These are phyloP conservation scores for Stylophora pistillata DNA, from an alignment of 64 coral and sea anemone species.

Conservation along the genomic window DNA sequence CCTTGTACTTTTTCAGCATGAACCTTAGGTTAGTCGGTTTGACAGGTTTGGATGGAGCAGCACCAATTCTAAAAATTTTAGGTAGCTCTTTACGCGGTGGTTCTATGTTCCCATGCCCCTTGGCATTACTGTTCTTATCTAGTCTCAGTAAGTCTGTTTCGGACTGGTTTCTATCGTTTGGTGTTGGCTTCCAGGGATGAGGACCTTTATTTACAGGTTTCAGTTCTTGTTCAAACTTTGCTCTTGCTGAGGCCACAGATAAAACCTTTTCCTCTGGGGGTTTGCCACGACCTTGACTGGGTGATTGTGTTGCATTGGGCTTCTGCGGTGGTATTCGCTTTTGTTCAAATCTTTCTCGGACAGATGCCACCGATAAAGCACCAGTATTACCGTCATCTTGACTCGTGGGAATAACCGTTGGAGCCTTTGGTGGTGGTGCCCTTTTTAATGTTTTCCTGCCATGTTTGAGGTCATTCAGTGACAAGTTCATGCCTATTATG, in stretches of 20 bases:
- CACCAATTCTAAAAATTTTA: neutral
- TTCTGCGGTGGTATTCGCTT: neutral
- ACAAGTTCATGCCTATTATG: neutral
- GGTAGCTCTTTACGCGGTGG: neutral
- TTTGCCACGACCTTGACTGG: neutral
- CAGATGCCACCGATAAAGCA: neutral
- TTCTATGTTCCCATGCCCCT: neutral
- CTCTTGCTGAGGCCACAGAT: conserved; percentile 8
- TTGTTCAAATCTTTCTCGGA: conserved; percentile 18
- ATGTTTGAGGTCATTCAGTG: neutral
- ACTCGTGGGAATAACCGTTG: neutral
- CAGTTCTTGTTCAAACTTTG: conserved; percentile 17
- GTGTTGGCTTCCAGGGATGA: neutral
- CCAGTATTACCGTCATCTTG: neutral
- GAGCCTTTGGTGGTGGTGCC: conserved; percentile 3
- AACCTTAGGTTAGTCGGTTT: conserved; percentile 28
- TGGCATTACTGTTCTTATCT: conserved; percentile 2
- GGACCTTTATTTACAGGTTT: neutral
- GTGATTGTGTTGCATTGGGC: neutral
- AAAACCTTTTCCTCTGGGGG: neutral
- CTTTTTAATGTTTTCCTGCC: neutral
- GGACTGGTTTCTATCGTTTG: neutral
- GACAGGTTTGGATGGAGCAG: neutral
- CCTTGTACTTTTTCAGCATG: conserved; percentile 15
- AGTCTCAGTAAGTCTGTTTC: no score